Conservation (phyloP, 2,113 vertebrate species). For the Proteles cristata region DNA sequence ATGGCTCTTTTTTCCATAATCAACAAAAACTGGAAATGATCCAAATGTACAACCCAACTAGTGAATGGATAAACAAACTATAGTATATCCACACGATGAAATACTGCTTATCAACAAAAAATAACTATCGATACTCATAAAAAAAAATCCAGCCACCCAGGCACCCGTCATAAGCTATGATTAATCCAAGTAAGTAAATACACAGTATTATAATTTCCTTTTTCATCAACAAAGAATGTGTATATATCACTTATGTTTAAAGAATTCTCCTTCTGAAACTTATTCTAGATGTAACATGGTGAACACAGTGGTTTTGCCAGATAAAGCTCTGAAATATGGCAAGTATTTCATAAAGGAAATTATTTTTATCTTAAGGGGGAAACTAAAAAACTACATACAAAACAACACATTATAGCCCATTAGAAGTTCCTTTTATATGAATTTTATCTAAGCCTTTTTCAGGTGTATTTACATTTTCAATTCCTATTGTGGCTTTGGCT, state of each 20-base stretch:
- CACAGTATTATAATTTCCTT: constrained; percentile 23
- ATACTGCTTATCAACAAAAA: background rate
- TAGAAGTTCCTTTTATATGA: background rate
- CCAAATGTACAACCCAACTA: background rate
- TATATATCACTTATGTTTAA: constrained; percentile 37
- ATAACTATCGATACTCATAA: background rate
- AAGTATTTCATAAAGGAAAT: constrained; percentile 33
- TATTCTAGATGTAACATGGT: background rate
- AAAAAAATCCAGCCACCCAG: too few relatives aligned
- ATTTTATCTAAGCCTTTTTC: background rate
- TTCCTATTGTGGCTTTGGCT: background rate
- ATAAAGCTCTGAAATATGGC: background rate
- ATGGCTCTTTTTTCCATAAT: background rate
- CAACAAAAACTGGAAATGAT: background rate
- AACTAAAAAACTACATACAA: background rate
- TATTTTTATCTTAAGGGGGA: constrained; percentile 30
- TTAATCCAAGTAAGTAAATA: constrained; percentile 46
- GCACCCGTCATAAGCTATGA: background rate
- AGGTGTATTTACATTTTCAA: background rate
- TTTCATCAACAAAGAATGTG: constrained; percentile 30
- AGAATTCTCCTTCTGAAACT: constrained; percentile 1
- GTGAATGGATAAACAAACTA: background rate
- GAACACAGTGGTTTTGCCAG: background rate
- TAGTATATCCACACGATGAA: background rate
- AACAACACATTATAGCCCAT: background rate